These are phyloP conservation scores for Drosophila tripunctata DNA, from an alignment of 2,888 invertebrate species.

Conservation along the genomic window DNA sequence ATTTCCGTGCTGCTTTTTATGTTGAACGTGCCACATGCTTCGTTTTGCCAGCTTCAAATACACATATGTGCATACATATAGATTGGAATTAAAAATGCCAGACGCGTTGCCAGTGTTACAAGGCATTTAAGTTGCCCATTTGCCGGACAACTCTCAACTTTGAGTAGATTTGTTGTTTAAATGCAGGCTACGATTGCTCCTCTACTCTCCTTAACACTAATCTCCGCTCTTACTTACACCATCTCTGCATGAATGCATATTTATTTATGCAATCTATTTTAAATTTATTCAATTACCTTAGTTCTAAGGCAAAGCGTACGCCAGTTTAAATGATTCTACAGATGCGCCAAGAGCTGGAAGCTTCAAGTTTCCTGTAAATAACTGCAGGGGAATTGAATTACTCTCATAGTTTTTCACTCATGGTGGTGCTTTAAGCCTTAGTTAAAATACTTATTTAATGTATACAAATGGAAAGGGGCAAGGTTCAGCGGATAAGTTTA, in stretches of 20 bases:
- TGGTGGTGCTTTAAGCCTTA: neutral
- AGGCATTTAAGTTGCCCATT: slow-evolving; percentile 51
- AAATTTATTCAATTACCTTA: slow-evolving; percentile 44
- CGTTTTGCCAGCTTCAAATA: slow-evolving; percentile 10
- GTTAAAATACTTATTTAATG: no score
- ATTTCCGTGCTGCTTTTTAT: slow-evolving; percentile 53
- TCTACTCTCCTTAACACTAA: neutral
- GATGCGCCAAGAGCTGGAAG: neutral
- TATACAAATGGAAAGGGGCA: no score
- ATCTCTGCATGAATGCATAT: slow-evolving; percentile 38
- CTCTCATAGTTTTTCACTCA: neutral
- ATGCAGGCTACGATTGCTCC: neutral
- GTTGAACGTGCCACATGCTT: slow-evolving; percentile 46
- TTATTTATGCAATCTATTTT: slow-evolving; percentile 51
- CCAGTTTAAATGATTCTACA: neutral
- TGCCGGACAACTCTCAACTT: slow-evolving; percentile 1
- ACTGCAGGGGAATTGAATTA: slow-evolving; percentile 3
- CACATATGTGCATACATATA: slow-evolving; percentile 3
- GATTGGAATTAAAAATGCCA: slow-evolving; percentile 73
- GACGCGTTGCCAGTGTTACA: slow-evolving; percentile 64
- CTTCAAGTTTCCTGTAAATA: neutral
- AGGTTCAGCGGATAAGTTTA: no score
- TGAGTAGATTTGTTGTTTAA: slow-evolving; percentile 17
- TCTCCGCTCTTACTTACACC: neutral
- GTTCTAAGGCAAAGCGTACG: slow-evolving; percentile 15